phyloP scores from a whole-genome alignment of 2,888 invertebrate species.

The Folsomia candida region DNA sequence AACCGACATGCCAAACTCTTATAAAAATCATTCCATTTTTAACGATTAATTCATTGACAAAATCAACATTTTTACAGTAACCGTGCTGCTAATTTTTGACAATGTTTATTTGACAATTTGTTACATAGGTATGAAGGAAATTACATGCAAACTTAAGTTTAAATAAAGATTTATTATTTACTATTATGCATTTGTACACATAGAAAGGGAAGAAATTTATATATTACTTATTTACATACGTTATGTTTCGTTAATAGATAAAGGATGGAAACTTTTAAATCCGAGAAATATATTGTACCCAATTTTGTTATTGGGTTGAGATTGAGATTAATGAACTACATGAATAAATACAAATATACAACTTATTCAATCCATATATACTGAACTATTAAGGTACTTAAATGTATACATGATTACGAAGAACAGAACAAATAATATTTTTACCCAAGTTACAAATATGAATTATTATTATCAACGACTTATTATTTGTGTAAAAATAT shows the following conservation, averaged over 20 bases:
- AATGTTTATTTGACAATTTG: constrained; percentile 7
- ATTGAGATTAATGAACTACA: not conserved
- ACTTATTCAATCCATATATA: too few species aligned
- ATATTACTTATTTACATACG: too few species aligned
- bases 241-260: too few species aligned
- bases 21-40: not conserved
- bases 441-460: not conserved
- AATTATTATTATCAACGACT: not conserved
- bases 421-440: not conserved
- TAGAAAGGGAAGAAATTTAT: too few species aligned
- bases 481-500: not conserved
- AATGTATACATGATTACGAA: not conserved
- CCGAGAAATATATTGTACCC: not conserved
- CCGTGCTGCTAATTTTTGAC: constrained; percentile 2
- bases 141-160: not conserved
- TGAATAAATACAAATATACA: too few species aligned
- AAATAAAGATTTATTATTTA: not conserved
- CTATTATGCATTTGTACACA: not conserved
- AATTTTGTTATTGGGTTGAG: not conserved
- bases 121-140: too few species aligned
- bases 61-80: not conserved
- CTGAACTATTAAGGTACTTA: not conserved
- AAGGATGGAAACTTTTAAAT: too few species aligned
- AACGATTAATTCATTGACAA: not conserved
- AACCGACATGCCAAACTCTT: not conserved